Percentiles rank a stretch among this genome's conserved stretches.
phyloP scores from a whole-genome alignment of 2,888 invertebrate genomes.

The Minunthozetes semirufus region DNA sequence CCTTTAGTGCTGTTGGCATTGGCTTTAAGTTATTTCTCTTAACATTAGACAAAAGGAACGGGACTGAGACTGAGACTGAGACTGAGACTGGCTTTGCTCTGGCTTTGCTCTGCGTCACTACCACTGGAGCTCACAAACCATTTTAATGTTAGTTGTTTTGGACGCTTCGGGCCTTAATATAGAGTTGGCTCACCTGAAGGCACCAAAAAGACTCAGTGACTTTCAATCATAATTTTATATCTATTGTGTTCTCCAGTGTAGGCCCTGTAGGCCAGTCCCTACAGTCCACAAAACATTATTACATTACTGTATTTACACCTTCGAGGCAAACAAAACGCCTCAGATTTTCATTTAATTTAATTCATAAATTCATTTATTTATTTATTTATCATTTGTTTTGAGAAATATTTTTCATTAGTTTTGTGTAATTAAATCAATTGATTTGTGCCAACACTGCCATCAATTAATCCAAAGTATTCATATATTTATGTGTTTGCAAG shows the following conservation, averaged over 20 bases:
- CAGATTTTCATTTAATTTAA: neutral
- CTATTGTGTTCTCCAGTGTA: constrained; percentile 11
- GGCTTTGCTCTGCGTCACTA: constrained; percentile 10
- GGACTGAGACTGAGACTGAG: constrained; percentile 5
- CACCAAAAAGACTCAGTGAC: constrained; percentile 22
- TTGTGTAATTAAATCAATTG: neutral
- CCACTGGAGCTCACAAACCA: neutral
- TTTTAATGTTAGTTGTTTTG: constrained; percentile 9
- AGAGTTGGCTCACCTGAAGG: constrained; percentile 13
- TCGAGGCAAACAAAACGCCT: neutral
- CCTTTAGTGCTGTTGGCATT: constrained; percentile 21
- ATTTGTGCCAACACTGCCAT: constrained; percentile 3
- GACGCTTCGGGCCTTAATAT: constrained; percentile 17
- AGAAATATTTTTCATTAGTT: neutral
- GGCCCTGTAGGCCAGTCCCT: neutral
- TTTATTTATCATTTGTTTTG: neutral
- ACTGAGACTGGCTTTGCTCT: neutral
- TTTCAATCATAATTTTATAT: neutral
- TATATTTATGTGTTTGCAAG: no score
- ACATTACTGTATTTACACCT: neutral
- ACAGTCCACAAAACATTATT: neutral
- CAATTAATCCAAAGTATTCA: neutral
- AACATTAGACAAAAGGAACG: constrained; percentile 20
- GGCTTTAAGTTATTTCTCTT: constrained; percentile 24
- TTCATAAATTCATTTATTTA: constrained; percentile 14